Base-by-base conservation (phyloP, 2,888 invertebrate genomes). In the Chironomus riparius region DNA sequence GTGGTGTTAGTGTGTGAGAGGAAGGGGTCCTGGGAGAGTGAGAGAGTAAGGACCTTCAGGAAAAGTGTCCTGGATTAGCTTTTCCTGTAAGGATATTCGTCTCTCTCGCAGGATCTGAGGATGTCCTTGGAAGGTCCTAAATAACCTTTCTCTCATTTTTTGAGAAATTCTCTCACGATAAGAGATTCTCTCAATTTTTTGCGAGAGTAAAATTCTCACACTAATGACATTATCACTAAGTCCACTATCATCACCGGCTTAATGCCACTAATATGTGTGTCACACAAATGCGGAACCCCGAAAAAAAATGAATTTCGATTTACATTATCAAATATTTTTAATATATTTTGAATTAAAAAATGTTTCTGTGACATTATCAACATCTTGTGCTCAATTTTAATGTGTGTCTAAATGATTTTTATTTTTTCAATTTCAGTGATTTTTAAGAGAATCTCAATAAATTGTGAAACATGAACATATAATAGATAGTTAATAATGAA, bases 41-140 rank as follows among this genome's bases (percentile, higher is more conserved):
- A 10, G 65, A 65, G 38, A 10, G 10, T 1, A 38, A 38, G 38
- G 38, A 38, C 38, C 38, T 38, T 38, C 38, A 38, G 56, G 50
- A 56, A 50, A 73, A 65, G 62, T 22, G 48, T 61, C 72, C 50
- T 74, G 74, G 74, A 74, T 74, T 74, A 74, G 74, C 74, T 74
- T 68, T 38, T 70, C 70, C 47, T 10, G 12, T 21, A 47, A 47
- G n/a, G 48, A 18, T 15, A n/a, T 68, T 38, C 13, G 1, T 13
- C 22, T 47, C 48, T 74, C 68, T 68, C 38, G 5, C 38, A 18
- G 38, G n/a, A 74, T 74, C n/a, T 12, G 48, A n/a, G n/a, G 62
- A 61, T 15, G 22, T 15, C n/a, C 56, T 24, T 13, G 28, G 47
- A 65, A 73, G 62, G 7, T 73, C 62, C 73, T 62, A 47, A 24